Conservation (phyloP, 30 jellyfish, hydroid and myxozoan species). For the Cassiopea xamachana region DNA sequence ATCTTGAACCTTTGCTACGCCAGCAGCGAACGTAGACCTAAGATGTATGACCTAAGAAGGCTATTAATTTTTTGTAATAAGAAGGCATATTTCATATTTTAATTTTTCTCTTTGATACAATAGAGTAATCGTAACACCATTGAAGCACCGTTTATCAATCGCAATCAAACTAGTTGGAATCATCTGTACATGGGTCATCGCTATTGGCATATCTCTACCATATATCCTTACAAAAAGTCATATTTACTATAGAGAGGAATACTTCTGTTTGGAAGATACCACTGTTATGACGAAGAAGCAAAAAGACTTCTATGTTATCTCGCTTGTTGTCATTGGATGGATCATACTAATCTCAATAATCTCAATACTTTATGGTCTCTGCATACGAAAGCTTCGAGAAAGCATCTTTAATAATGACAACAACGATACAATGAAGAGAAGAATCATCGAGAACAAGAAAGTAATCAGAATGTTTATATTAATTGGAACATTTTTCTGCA, state of each 20-base stretch:
- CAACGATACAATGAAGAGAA: slow-evolving; percentile 2
- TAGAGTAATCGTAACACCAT: slow-evolving; percentile 26
- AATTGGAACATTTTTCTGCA: slow-evolving; percentile 19
- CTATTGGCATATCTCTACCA: slow-evolving; percentile 44
- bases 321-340: slow-evolving; percentile 47
- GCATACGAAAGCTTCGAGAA: slow-evolving; percentile 22
- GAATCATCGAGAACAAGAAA: slow-evolving; percentile 27
- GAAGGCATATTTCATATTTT: too few relatives aligned
- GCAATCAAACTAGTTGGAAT: slow-evolving; percentile 18
- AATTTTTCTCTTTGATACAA: not conserved
- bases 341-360: slow-evolving; percentile 18
- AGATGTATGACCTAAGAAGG: not conserved
- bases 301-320: slow-evolving; percentile 13
- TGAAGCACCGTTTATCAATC: slow-evolving; percentile 21
- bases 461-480: slow-evolving; percentile 53
- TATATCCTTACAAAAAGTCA: not conserved
- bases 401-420: not conserved
- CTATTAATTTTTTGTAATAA: not conserved
- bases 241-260: not conserved
- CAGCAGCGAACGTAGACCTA: too few relatives aligned
- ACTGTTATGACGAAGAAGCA: not conserved
- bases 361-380: slow-evolving; percentile 16
- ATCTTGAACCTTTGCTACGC: too few relatives aligned
- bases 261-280: slow-evolving; percentile 17
- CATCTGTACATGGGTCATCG: slow-evolving; percentile 29